A percentile compares a stretch with the other conserved stretches of the same genome.
phyloP scores from a whole-genome alignment of 2,113 vertebrate genomes.

The Chloropsis hardwickii region DNA sequence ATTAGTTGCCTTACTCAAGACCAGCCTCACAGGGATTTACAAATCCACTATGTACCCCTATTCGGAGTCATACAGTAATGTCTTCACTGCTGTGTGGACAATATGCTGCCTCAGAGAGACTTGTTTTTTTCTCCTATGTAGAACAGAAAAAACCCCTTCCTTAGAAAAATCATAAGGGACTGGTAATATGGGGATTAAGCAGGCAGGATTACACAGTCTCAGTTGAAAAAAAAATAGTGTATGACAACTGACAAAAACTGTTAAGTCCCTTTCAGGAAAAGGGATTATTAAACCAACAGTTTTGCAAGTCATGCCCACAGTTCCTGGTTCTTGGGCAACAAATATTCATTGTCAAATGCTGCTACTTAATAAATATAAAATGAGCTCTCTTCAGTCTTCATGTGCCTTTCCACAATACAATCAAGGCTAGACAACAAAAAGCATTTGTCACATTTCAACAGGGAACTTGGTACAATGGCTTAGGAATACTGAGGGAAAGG shows the following conservation, averaged over 20 bases:
- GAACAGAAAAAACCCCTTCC: background rate
- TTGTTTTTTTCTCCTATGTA: background rate
- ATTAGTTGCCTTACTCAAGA: background rate
- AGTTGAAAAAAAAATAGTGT: background rate
- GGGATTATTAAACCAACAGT: background rate
- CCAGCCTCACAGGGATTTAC: background rate
- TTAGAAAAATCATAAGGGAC: background rate
- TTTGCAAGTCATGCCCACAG: background rate
- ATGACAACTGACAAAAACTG: background rate
- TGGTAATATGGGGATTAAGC: background rate
- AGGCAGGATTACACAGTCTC: background rate
- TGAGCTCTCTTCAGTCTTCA: background rate
- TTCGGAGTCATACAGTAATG: background rate
- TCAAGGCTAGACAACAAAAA: background rate
- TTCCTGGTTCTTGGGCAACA: background rate
- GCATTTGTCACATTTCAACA: background rate
- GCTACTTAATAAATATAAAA: background rate
- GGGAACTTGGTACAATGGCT: background rate
- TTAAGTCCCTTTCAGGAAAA: background rate
- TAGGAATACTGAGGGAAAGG: background rate
- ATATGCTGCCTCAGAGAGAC: background rate
- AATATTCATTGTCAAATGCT: background rate
- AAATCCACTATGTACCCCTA: background rate
- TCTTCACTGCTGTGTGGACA: background rate
- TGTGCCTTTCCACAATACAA: background rate